Evolutionary conservation across 2,888 invertebrate species (phyloP).

Genomic region (Drosophila mimetica): DNA sequence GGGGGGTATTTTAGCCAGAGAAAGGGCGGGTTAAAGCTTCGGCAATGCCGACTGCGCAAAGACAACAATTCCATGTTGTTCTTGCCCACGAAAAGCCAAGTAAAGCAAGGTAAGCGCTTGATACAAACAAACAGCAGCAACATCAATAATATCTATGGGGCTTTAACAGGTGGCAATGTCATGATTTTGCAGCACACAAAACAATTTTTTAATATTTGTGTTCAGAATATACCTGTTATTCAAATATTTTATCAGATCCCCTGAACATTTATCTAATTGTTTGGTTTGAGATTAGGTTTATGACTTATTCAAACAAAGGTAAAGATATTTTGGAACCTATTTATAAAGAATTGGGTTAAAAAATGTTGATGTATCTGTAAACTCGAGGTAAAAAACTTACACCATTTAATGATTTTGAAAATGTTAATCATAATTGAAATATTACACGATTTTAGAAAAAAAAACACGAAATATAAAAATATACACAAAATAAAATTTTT

Average conservation of each 20-base stretch:
- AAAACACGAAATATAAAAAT: too few species aligned
- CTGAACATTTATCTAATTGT: too few species aligned
- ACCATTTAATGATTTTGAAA: too few species aligned
- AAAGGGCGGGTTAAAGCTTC: slow-evolving; percentile 19
- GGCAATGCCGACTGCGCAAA: slow-evolving; percentile 45
- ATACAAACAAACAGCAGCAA: slow-evolving; percentile 22
- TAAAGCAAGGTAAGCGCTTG: slow-evolving; percentile 34
- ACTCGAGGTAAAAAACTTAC: too few species aligned
- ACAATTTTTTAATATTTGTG: neutral
- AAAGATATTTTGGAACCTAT: too few species aligned
- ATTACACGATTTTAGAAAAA: neutral
- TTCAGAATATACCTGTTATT: neutral
- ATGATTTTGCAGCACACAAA: slow-evolving; percentile 20
- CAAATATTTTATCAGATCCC: too few species aligned
- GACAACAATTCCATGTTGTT: slow-evolving; percentile 42
- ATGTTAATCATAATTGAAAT: too few species aligned
- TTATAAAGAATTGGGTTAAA: too few species aligned
- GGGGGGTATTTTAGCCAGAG: slow-evolving; percentile 2
- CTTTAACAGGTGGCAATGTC: slow-evolving; percentile 45
- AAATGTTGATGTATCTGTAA: too few species aligned
- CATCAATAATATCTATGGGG: slow-evolving; percentile 25
- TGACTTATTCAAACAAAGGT: too few species aligned
- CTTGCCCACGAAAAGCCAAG: slow-evolving; percentile 30
- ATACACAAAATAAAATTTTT: too few species aligned
- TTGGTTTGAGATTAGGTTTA: too few species aligned